Percentiles rank a stretch among this genome's conserved stretches.
Conservation (phyloP, 2,113 vertebrate species). For the Lepus timidus region DNA sequence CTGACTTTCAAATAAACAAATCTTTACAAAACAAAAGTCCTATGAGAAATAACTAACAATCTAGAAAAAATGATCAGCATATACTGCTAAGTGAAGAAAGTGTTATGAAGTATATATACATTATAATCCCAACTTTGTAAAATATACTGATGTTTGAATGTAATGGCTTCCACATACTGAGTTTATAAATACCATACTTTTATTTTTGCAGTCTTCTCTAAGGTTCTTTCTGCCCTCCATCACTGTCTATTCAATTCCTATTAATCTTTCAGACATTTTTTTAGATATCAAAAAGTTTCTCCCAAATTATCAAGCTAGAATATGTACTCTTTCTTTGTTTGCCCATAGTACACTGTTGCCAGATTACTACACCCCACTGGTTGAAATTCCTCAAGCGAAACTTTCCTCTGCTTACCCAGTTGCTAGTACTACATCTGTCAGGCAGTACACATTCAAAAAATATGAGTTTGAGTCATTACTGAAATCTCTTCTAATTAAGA, state of each 20-base stretch:
- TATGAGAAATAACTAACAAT: slow-evolving; percentile 51
- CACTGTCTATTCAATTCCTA: not conserved
- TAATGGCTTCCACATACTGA: slow-evolving; percentile 5
- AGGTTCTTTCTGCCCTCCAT: not conserved
- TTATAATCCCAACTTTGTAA: slow-evolving; percentile 27
- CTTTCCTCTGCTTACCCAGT: not conserved
- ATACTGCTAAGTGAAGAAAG: slow-evolving; percentile 39
- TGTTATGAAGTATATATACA: not conserved
- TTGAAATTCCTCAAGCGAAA: slow-evolving; percentile 57
- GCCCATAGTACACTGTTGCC: not conserved
- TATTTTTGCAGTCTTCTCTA: not conserved
- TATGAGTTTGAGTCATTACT: slow-evolving; percentile 46
- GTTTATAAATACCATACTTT: slow-evolving; percentile 3
- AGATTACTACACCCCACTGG: not conserved
- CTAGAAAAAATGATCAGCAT: not conserved
- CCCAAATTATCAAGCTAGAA: not conserved
- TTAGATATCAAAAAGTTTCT: slow-evolving; percentile 26
- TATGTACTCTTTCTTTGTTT: slow-evolving; percentile 4
- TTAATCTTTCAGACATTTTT: slow-evolving; percentile 7
- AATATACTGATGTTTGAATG: not conserved
- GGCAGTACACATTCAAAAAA: slow-evolving; percentile 1
- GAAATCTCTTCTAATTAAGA: slow-evolving; percentile 49
- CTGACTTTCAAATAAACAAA: no score
- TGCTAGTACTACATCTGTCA: not conserved
- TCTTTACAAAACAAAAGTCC: no score